These are phyloP conservation scores for Caenorhabditis macrosperma DNA, from an alignment of 2,888 invertebrate genomes.

Conservation along the genomic window DNA sequence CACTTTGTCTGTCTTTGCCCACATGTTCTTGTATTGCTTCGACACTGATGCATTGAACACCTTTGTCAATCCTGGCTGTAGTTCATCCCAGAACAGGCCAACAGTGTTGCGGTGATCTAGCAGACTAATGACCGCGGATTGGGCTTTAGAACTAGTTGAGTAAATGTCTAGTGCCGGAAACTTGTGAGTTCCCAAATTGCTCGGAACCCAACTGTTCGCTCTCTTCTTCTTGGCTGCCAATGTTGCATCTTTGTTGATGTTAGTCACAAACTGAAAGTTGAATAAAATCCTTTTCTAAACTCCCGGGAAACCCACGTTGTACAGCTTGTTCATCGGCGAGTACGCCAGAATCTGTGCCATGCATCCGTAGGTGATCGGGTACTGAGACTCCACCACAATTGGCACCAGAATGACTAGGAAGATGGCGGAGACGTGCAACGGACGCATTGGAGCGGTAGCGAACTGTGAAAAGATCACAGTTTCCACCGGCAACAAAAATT, in stretches of 20 bases:
- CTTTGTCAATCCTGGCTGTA: slow-evolving; percentile 23
- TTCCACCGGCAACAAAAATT: neutral
- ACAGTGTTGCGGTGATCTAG: slow-evolving; percentile 54
- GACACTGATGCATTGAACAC: slow-evolving; percentile 36
- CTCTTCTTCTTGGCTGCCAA: slow-evolving; percentile 41
- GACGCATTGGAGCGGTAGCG: slow-evolving; percentile 16
- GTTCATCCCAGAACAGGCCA: slow-evolving; percentile 49
- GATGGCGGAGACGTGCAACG: slow-evolving; percentile 3
- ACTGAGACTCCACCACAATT: slow-evolving; percentile 25
- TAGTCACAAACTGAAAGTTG: slow-evolving; percentile 38
- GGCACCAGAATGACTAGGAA: slow-evolving; percentile 7
- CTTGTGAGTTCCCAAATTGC: slow-evolving; percentile 44
- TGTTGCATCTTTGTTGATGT: slow-evolving; percentile 42
- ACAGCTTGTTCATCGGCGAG: slow-evolving; percentile 51
- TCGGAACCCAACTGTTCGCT: slow-evolving; percentile 35
- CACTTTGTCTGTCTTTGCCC: slow-evolving; percentile 52
- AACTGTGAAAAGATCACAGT: neutral
- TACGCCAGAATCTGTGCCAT: slow-evolving; percentile 44
- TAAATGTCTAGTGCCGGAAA: slow-evolving; percentile 43
- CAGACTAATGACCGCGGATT: slow-evolving; percentile 16
- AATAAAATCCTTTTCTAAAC: no score
- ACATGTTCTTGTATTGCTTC: slow-evolving; percentile 53
- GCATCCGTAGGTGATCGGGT: slow-evolving; percentile 48
- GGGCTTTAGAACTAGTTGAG: slow-evolving; percentile 16
- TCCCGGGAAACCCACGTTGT: no score